Evolutionary conservation across 2,888 invertebrate species (phyloP).

Genomic region (Ischnura elegans): DNA sequence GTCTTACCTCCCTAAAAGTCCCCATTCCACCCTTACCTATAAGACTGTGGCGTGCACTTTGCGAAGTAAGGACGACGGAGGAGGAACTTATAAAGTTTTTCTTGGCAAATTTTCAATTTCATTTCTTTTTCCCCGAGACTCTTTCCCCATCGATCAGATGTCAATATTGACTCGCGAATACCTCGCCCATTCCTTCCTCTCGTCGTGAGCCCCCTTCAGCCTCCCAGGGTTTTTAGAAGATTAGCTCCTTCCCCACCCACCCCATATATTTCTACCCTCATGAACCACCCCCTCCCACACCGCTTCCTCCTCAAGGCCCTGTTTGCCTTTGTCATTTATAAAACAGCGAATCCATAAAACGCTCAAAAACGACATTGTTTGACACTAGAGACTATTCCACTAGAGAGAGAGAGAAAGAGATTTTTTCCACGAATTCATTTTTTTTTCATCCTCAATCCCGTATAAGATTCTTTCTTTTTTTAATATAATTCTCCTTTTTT

Average conservation of each 20-base stretch:
- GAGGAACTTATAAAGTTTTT: constrained; percentile 30
- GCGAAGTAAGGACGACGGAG: neutral
- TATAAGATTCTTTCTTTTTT: neutral
- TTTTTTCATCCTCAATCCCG: constrained; percentile 7
- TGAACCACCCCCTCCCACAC: neutral
- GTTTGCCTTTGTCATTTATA: constrained; percentile 35
- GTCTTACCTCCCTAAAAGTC: no score
- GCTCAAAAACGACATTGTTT: constrained; percentile 35
- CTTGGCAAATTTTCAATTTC: constrained; percentile 38
- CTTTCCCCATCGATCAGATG: constrained; percentile 23
- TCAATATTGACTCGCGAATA: constrained; percentile 31
- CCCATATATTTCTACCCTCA: no score
- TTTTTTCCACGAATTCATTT: neutral
- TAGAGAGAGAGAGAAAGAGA: no score
- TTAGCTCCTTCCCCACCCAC: neutral
- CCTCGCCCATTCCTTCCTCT: neutral
- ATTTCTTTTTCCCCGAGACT: constrained; percentile 25
- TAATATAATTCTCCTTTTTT: no score
- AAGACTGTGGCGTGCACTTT: neutral
- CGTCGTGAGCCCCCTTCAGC: constrained; percentile 13
- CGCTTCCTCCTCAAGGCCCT: neutral
- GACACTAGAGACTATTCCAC: constrained; percentile 11
- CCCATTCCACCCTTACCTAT: neutral
- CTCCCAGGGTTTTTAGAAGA: constrained; percentile 35
- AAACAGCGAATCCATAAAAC: constrained; percentile 38